Percentiles rank a stretch among this genome's conserved stretches.
Conservation (phyloP, 2,797 vertebrate species). For the Hippopotamyrus pictus region DNA sequence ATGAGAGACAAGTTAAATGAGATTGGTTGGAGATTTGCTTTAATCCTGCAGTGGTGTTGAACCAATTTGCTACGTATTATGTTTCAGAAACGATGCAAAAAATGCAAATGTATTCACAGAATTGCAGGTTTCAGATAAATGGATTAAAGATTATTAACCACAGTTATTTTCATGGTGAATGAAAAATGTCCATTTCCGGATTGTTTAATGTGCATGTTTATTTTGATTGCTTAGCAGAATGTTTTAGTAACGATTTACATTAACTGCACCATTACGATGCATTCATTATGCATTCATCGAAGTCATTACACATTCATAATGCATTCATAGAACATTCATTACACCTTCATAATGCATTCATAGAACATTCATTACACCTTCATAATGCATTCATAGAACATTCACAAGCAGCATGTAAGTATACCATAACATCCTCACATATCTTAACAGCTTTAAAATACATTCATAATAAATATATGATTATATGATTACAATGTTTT, state of each 20-base stretch:
- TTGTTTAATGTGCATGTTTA: not conserved
- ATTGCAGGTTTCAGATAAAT: not conserved
- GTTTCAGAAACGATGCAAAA: not conserved
- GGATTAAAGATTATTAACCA: not conserved
- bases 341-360: not conserved
- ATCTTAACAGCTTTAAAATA: not conserved
- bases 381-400: not conserved
- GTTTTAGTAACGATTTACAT: not conserved
- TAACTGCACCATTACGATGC: not conserved
- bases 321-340: not conserved
- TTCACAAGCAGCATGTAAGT: not conserved
- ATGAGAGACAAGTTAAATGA: not conserved
- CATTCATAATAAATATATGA: not conserved
- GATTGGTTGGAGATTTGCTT: not conserved
- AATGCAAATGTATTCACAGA: not conserved
- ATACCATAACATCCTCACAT: not conserved
- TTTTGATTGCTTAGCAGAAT: not conserved
- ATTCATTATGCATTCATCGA: not conserved
- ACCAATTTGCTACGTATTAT: not conserved
- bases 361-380: not conserved
- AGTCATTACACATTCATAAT: not conserved
- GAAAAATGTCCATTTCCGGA: not conserved
- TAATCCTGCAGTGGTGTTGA: not conserved
- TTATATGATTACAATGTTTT: not conserved
- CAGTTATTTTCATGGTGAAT: not conserved